Evolutionary conservation across 2,797 vertebrate genomes (phyloP).

Genomic region (Pangasius larnaudii): DNA sequence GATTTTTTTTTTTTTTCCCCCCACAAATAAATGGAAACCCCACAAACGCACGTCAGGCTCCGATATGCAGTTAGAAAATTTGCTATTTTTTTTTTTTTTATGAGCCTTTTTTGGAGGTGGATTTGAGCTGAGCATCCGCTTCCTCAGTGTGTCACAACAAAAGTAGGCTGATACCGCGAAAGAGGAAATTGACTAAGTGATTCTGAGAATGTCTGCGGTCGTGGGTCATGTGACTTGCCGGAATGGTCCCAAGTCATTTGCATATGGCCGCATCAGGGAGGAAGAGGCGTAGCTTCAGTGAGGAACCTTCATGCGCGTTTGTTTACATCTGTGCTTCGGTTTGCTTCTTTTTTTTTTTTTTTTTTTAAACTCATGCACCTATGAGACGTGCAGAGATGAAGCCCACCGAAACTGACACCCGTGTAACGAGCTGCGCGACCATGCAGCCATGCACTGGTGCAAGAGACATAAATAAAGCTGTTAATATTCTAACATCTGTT

Average conservation of each 20-base stretch:
- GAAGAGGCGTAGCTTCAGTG: constrained; percentile 16
- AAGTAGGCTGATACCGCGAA: constrained; percentile 55
- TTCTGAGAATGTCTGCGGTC: constrained; percentile 73
- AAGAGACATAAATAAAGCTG: background rate
- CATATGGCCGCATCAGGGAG: constrained; percentile 61
- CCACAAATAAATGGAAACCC: background rate
- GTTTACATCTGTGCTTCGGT: constrained; percentile 71
- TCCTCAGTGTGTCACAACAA: constrained; percentile 47
- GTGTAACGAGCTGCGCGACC: background rate
- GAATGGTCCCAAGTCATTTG: constrained; percentile 72
- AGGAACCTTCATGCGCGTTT: constrained; percentile 66
- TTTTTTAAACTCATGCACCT: constrained; percentile 22
- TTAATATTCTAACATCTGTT: background rate
- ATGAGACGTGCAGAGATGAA: constrained; percentile 33
- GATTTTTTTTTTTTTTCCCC: background rate
- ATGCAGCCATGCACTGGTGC: constrained; percentile 13
- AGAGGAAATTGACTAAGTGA: constrained; percentile 68
- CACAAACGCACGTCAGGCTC: background rate
- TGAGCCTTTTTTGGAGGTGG: background rate
- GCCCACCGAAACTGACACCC: constrained; percentile 53
- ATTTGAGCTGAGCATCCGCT: constrained; percentile 24
- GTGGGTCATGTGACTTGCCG: constrained; percentile 81
- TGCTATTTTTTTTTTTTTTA: background rate
- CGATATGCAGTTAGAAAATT: background rate
- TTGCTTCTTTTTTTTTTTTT: constrained; percentile 42